These are phyloP conservation scores for Dastarcus helophoroides DNA, from an alignment of 2,888 invertebrate species.

Conservation along the genomic window DNA sequence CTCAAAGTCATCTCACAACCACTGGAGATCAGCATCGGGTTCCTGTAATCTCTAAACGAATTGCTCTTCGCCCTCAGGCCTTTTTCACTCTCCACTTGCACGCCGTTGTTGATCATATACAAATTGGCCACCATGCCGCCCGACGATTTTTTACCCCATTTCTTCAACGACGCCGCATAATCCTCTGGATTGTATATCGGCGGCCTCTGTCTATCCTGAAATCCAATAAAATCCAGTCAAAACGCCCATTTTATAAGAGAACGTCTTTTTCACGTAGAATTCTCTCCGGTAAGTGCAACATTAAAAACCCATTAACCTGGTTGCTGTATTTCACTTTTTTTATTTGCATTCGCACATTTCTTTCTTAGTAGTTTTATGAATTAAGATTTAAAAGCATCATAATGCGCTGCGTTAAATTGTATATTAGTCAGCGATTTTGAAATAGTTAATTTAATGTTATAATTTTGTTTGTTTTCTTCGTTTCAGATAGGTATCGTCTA, in stretches of 20 bases:
- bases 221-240: not conserved
- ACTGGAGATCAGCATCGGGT: constrained; percentile 54
- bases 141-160: constrained; percentile 61
- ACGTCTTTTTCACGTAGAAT: too few species aligned
- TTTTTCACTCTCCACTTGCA: constrained; percentile 27
- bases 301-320: too few species aligned
- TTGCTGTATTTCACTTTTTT: too few species aligned
- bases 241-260: too few species aligned
- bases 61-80: constrained; percentile 21
- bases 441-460: constrained; percentile 1
- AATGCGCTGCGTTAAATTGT: too few species aligned
- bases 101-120: constrained; percentile 24
- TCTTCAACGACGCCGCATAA: constrained; percentile 66
- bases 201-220: constrained; percentile 59
- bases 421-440: too few species aligned
- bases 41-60: constrained; percentile 41
- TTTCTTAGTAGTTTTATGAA: too few species aligned
- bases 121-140: constrained; percentile 30
- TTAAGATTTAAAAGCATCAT: too few species aligned
- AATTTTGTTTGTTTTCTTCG: too few species aligned
- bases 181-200: constrained; percentile 87
- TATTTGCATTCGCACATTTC: too few species aligned
- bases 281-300: too few species aligned
- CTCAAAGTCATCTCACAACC: constrained; percentile 77
- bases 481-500: too few species aligned